Percentiles rank a stretch among this genome's conserved stretches.
phyloP scores from a whole-genome alignment of 2,797 vertebrate genomes.

The Sebastes miniatus region DNA sequence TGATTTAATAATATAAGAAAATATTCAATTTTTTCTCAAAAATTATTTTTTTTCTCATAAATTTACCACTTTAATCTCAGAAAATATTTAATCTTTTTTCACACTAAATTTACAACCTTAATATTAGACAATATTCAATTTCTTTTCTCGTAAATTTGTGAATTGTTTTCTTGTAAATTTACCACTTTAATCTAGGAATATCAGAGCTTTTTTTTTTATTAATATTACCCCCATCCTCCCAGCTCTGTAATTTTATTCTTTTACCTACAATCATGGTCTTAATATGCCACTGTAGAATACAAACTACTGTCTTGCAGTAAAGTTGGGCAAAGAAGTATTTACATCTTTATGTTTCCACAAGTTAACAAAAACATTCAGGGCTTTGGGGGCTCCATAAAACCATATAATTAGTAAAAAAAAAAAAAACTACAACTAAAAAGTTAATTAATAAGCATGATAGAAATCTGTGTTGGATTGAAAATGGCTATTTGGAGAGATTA shows the following conservation, averaged over 20 bases:
- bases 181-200: no score
- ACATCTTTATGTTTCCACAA: not conserved
- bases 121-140: not conserved
- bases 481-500: conserved; percentile 17
- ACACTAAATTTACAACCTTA: no score
- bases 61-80: no score
- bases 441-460: not conserved
- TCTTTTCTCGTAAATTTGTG: not conserved
- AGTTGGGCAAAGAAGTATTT: not conserved
- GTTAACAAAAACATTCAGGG: not conserved
- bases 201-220: no score
- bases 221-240: no score
- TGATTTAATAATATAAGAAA: no score
- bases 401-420: conserved; percentile 7
- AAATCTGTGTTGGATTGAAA: not conserved
- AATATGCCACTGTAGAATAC: not conserved
- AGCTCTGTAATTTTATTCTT: no score
- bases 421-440: not conserved
- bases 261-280: no score
- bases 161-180: not conserved
- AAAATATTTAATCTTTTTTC: no score
- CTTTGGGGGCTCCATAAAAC: not conserved
- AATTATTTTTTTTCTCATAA: no score
- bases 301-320: not conserved
- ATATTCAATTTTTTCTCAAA: no score